These are phyloP conservation scores for Carassius carassius DNA, from an alignment of 2,113 vertebrate species.

Conservation along the genomic window DNA sequence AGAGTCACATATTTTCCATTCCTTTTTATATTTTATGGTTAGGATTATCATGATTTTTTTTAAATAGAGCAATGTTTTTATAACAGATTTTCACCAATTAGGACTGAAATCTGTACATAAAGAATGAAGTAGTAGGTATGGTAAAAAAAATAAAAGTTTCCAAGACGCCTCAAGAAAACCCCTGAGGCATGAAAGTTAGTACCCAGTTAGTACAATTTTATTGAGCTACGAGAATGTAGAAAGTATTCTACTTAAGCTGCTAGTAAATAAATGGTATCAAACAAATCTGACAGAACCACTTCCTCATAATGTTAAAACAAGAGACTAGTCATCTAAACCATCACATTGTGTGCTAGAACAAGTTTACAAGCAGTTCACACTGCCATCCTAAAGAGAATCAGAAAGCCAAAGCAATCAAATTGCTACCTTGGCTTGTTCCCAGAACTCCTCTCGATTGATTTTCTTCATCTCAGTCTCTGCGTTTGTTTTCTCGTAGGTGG, in stretches of 20 bases:
- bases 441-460: slow-evolving; percentile 96
- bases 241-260: background rate
- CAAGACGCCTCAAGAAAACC: background rate
- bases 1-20: background rate
- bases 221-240: background rate
- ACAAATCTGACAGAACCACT: slow-evolving; percentile 1
- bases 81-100: background rate
- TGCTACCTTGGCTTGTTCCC: slow-evolving; percentile 95
- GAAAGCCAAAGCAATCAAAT: background rate
- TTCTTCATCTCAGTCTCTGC: slow-evolving; percentile 98
- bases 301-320: slow-evolving; percentile 21
- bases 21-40: background rate
- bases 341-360: background rate
- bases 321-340: background rate
- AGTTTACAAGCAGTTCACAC: background rate
- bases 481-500: slow-evolving; percentile 93
- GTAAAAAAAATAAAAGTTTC: background rate
- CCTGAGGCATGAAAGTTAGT: background rate
- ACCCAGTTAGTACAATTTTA: background rate
- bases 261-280: background rate
- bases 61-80: background rate
- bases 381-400: background rate
- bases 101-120: background rate
- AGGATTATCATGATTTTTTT: background rate
- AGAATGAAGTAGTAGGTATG: background rate